Percentiles rank a stretch among this genome's conserved stretches.
Evolutionary conservation across 2,888 invertebrate species (phyloP).

Genomic region (Pristionchus arcanus): DNA sequence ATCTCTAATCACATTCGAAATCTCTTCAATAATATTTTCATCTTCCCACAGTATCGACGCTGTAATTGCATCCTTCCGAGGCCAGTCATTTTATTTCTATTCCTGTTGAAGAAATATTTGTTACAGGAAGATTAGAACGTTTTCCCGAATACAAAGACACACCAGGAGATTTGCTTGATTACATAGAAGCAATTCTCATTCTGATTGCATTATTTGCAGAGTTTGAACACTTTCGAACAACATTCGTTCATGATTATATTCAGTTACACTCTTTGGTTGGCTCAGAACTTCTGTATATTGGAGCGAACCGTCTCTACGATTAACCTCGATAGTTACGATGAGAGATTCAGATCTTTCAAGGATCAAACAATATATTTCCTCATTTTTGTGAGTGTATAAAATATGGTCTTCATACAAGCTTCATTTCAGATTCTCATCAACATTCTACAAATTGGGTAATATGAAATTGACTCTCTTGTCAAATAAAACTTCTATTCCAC

Average conservation of each 20-base stretch:
- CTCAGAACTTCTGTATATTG: constrained; percentile 18
- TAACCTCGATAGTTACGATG: neutral
- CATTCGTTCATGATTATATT: neutral
- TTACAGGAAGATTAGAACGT: neutral
- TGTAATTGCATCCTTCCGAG: neutral
- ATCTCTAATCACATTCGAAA: neutral
- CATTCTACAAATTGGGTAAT: constrained; percentile 1
- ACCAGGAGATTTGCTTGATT: neutral
- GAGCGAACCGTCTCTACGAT: constrained; percentile 3
- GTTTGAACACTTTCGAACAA: neutral
- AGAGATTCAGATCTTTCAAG: neutral
- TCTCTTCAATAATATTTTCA: neutral
- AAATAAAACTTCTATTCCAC: neutral
- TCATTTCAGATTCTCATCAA: constrained; percentile 3
- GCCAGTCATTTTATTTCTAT: neutral
- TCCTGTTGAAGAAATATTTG: neutral
- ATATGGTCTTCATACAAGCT: too few species aligned
- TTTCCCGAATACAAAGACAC: neutral
- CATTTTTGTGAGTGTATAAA: neutral
- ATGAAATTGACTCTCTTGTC: neutral
- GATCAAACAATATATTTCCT: neutral
- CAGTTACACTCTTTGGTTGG: constrained; percentile 38
- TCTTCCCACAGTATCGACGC: neutral
- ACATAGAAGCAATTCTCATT: neutral
- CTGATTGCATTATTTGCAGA: neutral